A percentile compares a stretch with the other conserved stretches of the same genome.
Conservation (phyloP, 2,888 invertebrate species). For the Camponotus fellah region DNA sequence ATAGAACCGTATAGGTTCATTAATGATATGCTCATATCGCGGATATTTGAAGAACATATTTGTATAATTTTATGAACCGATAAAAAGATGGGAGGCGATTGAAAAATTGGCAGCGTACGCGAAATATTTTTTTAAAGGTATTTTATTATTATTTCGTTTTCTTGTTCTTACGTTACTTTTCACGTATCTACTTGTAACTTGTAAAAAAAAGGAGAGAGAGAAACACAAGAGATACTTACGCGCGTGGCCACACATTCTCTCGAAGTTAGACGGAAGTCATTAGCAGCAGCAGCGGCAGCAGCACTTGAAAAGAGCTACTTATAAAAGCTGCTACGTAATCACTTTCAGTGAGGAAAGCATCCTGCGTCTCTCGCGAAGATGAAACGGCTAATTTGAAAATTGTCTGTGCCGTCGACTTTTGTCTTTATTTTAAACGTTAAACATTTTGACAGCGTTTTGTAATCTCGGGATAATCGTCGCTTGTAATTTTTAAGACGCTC, state of each 20-base stretch:
- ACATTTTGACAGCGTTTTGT: background rate
- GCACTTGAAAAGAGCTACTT: slow-evolving; percentile 26
- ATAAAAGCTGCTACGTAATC: slow-evolving; percentile 29
- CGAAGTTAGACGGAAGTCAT: slow-evolving; percentile 33
- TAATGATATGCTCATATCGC: background rate
- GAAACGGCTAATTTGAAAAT: background rate
- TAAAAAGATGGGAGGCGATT: background rate
- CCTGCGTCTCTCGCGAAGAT: background rate
- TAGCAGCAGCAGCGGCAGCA: slow-evolving; percentile 12
- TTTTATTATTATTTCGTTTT: background rate
- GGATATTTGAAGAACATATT: background rate
- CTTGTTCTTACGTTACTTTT: background rate
- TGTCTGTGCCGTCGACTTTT: background rate
- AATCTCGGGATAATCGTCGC: slow-evolving; percentile 28
- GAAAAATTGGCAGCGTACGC: background rate
- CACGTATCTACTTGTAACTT: background rate
- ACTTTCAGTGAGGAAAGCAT: background rate
- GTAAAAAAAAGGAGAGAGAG: background rate
- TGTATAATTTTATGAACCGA: background rate
- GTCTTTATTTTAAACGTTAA: background rate
- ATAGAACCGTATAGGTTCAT: background rate
- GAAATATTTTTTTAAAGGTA: background rate
- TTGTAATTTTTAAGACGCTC: slow-evolving; percentile 57
- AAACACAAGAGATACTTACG: background rate
- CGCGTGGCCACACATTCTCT: background rate